phyloP scores from a whole-genome alignment of 2,797 vertebrate species.

The Lithobates sylvaticus region DNA sequence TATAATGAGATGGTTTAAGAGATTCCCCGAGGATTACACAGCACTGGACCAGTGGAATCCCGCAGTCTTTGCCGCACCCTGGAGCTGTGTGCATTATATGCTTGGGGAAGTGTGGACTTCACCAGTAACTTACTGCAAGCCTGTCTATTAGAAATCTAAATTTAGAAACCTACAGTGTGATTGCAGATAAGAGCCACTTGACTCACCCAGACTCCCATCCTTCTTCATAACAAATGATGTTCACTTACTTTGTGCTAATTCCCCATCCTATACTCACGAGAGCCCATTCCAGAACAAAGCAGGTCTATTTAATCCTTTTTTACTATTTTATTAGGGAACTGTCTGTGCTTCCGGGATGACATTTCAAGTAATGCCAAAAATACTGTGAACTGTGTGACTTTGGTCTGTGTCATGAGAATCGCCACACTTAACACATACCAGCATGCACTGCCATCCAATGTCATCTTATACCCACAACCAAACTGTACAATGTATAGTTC shows the following conservation, averaged over 20 bases:
- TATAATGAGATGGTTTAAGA: slow-evolving; percentile 53
- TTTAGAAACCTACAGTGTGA: slow-evolving; percentile 25
- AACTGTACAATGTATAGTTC: no score
- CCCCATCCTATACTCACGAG: neutral
- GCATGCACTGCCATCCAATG: no score
- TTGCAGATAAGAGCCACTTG: slow-evolving; percentile 34
- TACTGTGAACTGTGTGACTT: neutral
- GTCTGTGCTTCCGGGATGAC: neutral
- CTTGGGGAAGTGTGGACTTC: slow-evolving; percentile 4
- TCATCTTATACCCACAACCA: no score
- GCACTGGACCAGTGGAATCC: slow-evolving; percentile 38
- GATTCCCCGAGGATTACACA: slow-evolving; percentile 48
- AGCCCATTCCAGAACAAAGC: neutral
- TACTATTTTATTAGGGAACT: neutral
- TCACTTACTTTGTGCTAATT: slow-evolving; percentile 11
- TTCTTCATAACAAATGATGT: neutral
- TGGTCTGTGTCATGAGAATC: neutral
- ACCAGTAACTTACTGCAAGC: neutral
- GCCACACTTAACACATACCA: neutral
- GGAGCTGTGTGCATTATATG: slow-evolving; percentile 27
- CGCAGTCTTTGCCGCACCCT: slow-evolving; percentile 30
- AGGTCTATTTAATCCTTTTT: neutral
- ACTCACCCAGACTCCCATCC: slow-evolving; percentile 2
- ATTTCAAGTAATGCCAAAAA: neutral
- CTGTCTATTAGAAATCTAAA: slow-evolving; percentile 27